These are phyloP conservation scores for Xenopus tropicalis DNA, from an alignment of 2,113 vertebrate genomes.

Conservation along the genomic window DNA sequence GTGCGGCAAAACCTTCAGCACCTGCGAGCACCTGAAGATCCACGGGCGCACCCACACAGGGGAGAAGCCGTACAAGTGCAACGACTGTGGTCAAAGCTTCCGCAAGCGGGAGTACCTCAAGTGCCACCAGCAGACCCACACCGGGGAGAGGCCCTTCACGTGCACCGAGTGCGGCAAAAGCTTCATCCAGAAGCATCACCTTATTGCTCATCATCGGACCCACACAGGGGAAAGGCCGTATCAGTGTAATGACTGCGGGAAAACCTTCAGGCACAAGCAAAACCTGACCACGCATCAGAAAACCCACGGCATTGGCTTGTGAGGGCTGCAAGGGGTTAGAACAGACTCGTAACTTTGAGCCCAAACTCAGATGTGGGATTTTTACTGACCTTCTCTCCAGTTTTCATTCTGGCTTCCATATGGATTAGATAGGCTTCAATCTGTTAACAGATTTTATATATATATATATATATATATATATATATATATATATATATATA, in stretches of 20 bases:
- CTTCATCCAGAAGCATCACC: constrained; percentile 39
- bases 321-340: not conserved
- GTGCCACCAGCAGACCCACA: constrained; percentile 40
- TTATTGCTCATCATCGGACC: constrained; percentile 33
- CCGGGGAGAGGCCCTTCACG: constrained; percentile 34
- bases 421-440: too few relatives aligned
- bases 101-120: constrained; percentile 38
- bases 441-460: too few relatives aligned
- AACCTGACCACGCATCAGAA: constrained; percentile 39
- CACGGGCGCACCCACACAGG: constrained; percentile 36
- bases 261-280: constrained; percentile 36
- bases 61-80: constrained; percentile 40
- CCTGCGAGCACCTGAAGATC: constrained; percentile 31
- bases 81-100: constrained; percentile 41
- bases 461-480: too few relatives aligned
- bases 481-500: too few relatives aligned
- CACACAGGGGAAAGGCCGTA: constrained; percentile 36
- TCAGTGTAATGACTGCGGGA: constrained; percentile 39
- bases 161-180: constrained; percentile 35
- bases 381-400: too few relatives aligned
- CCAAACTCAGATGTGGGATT: too few relatives aligned
- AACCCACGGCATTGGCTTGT: constrained; percentile 31
- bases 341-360: not conserved
- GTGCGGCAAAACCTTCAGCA: constrained; percentile 39
- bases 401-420: too few relatives aligned